phyloP scores from a whole-genome alignment of 2,888 invertebrate genomes.

The Zootermopsis nevadensis region DNA sequence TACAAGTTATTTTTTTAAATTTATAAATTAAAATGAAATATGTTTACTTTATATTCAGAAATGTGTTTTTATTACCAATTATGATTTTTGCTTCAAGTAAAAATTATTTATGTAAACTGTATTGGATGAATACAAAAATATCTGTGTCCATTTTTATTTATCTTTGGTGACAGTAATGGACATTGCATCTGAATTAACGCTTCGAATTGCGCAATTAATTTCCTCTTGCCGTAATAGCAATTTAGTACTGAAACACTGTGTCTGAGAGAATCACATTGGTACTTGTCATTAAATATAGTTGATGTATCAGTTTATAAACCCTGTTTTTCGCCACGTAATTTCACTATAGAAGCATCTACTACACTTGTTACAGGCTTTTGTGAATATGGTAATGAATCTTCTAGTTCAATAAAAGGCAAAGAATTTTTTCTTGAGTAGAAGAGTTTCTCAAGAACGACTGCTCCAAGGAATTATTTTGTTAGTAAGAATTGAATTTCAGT shows the following conservation, averaged over 20 bases:
- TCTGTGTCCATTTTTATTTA: not conserved
- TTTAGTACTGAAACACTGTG: not conserved
- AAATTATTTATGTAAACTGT: not conserved
- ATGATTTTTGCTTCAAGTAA: not conserved
- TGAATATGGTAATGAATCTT: too few relatives aligned
- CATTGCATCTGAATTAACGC: constrained; percentile 24
- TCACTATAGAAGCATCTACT: not conserved
- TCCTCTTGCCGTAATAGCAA: not conserved
- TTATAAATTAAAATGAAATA: constrained; percentile 5
- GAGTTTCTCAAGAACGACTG: too few relatives aligned
- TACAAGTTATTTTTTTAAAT: constrained; percentile 12
- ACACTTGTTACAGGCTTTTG: too few relatives aligned
- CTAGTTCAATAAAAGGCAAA: too few relatives aligned
- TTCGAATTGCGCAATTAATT: not conserved
- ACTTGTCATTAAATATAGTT: not conserved
- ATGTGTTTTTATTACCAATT: constrained; percentile 2
- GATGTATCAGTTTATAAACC: constrained; percentile 15
- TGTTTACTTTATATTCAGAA: not conserved
- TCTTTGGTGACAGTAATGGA: not conserved
- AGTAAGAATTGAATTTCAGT: too few relatives aligned
- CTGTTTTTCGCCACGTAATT: constrained; percentile 18
- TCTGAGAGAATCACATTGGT: not conserved
- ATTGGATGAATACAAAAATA: not conserved
- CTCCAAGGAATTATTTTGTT: too few relatives aligned
- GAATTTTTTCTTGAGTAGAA: too few relatives aligned